Evolutionary conservation across 2,797 vertebrate species (phyloP).

Genomic region (Microctenopoma stevenorrisi): DNA sequence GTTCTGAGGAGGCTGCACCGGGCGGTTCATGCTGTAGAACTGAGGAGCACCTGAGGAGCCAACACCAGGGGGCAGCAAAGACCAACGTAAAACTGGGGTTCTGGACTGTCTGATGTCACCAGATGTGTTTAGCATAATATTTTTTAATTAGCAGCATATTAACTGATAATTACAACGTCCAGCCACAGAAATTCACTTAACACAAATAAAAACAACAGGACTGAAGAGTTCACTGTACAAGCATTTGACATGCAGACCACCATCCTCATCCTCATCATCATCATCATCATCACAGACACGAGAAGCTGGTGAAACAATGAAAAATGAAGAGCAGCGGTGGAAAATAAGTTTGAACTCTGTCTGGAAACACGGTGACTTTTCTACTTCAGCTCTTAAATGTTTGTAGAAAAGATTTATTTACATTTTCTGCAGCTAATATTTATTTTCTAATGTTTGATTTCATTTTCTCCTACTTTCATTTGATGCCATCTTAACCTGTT

Average conservation of each 20-base stretch:
- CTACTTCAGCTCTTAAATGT: no score
- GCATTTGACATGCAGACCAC: slow-evolving; percentile 19
- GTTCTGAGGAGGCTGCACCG: slow-evolving; percentile 84
- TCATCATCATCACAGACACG: slow-evolving; percentile 13
- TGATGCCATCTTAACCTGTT: no score
- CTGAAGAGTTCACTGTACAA: slow-evolving; percentile 22
- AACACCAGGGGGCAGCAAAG: slow-evolving; percentile 53
- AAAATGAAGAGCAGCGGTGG: slow-evolving; percentile 31
- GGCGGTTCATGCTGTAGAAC: slow-evolving; percentile 99
- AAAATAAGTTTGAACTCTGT: neutral
- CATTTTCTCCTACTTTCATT: no score
- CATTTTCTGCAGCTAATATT: no score
- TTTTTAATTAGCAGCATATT: neutral
- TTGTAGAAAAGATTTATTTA: no score
- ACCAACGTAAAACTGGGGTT: neutral
- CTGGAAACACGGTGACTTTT: no score
- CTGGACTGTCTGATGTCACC: neutral
- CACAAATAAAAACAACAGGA: slow-evolving; percentile 21
- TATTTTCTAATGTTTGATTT: no score
- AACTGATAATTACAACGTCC: slow-evolving; percentile 7
- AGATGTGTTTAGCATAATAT: no score
- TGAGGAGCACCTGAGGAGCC: slow-evolving; percentile 88
- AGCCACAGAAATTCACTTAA: slow-evolving; percentile 15
- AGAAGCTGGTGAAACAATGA: slow-evolving; percentile 44
- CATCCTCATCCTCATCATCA: slow-evolving; percentile 50